phyloP scores from a whole-genome alignment of 2,888 invertebrate species.

The Geotrupes spiniger region DNA sequence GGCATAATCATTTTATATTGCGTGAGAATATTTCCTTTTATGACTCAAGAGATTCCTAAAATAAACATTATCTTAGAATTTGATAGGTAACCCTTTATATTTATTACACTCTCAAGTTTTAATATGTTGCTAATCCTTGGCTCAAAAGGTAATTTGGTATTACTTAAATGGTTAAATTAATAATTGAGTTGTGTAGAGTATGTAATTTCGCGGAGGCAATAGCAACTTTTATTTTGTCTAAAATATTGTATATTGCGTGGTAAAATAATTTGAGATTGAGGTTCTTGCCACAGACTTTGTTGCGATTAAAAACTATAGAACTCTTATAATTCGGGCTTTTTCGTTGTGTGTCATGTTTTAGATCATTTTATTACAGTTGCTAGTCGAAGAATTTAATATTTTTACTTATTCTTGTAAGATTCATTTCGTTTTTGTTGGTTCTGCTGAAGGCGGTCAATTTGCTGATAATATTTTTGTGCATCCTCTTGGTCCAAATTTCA shows the following conservation, averaged over 20 bases:
- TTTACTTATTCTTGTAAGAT: no score
- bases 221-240: constrained; percentile 22
- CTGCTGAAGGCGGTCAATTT: no score
- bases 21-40: no score
- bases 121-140: constrained; percentile 15
- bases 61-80: constrained; percentile 19
- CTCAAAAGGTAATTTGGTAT: no score
- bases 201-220: constrained; percentile 23
- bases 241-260: constrained; percentile 20
- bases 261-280: constrained; percentile 8
- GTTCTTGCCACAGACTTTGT: constrained; percentile 11
- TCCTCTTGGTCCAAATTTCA: no score
- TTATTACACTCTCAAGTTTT: constrained; percentile 21
- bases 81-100: constrained; percentile 18
- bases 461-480: no score
- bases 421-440: no score
- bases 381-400: no score
- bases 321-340: no score
- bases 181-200: constrained; percentile 21
- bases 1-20: no score
- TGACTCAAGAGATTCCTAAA: constrained; percentile 20
- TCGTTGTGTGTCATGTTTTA: no score
- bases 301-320: constrained; percentile 13
- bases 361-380: no score
- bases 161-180: constrained; percentile 11